Conservation (phyloP, 2,888 invertebrate genomes). For the Euzophera pinguis region DNA sequence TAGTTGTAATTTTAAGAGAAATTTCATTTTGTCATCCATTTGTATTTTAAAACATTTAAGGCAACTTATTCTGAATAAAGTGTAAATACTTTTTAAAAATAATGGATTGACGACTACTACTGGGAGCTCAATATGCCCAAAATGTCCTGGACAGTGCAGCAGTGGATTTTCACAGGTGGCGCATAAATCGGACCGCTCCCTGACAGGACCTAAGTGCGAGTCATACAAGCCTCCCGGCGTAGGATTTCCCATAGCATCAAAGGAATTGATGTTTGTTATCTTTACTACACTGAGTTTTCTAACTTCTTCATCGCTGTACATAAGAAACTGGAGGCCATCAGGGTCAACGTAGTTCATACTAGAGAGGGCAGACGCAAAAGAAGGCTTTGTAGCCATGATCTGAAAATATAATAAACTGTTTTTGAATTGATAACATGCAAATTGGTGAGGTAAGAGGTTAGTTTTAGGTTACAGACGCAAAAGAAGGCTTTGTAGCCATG, state of each 20-base stretch:
- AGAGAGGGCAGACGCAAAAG: slow-evolving; percentile 43
- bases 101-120: slow-evolving; percentile 94
- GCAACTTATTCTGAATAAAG: slow-evolving; percentile 85
- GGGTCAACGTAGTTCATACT: slow-evolving; percentile 61
- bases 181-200: slow-evolving; percentile 85
- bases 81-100: slow-evolving; percentile 86
- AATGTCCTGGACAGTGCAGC: slow-evolving; percentile 92
- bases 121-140: slow-evolving; percentile 95
- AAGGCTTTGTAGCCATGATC: slow-evolving; percentile 51
- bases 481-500: slow-evolving; percentile 54
- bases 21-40: slow-evolving; percentile 71
- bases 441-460: neutral
- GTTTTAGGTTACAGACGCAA: slow-evolving; percentile 14
- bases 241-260: slow-evolving; percentile 91
- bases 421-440: too few relatives aligned
- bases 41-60: slow-evolving; percentile 85
- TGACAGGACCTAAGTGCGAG: slow-evolving; percentile 85
- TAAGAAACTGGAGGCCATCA: slow-evolving; percentile 80
- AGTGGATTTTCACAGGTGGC: slow-evolving; percentile 86
- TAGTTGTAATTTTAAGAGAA: slow-evolving; percentile 83
- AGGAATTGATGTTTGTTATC: slow-evolving; percentile 87
- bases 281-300: slow-evolving; percentile 89
- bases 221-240: slow-evolving; percentile 95
- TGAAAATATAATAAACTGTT: too few relatives aligned
- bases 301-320: slow-evolving; percentile 88